Base-by-base conservation (phyloP, 2,888 invertebrate species). In the Nymphalis polychloros region DNA sequence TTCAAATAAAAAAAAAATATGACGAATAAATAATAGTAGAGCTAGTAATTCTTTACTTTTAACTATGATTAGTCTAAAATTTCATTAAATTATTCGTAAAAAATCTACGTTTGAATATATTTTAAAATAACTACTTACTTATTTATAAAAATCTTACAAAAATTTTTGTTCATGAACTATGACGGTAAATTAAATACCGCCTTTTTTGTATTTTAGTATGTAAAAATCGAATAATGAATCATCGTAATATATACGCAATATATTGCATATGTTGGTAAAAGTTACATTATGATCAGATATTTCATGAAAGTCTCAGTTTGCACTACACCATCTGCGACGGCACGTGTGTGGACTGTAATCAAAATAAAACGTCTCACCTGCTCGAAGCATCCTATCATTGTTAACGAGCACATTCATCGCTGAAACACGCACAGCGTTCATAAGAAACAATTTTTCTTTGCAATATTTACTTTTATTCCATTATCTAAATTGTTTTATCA, bases 311-410 rank as follows among this genome's bases (percentile, higher is more conserved):
- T 47, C 20, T 20, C 35, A 8, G 47, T 41, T 52, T 48, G 61
- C 59, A 55, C 55, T 48, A 1, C 66, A 68, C 71, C 80, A 81
- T 78, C 78, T 82, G 81, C 69, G 64, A 57, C 61, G 64, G 74
- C 76, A 83, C 81, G 82, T 84, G 83, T 81, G 81, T 78, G 64
- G 73, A 69, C 70, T 78, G 72, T 71, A 79, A 82, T 82, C 79
- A 82, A 81, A 83, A 82, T 82, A 82, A 77, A 79, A 80, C 81
- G 79, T 75, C 77, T 77, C 74, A 89, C 87, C 88, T 89, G 87
- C 83, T 79, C 77, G 78, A 77, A 81, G 79, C 82, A 83, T 80
- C 78, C 78, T 78, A 83, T 84, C 83, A 89, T 90, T 90, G 89
- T 90, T 87, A 84, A 72, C 69, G 70, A 73, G 75, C 68, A 83